phyloP scores from a whole-genome alignment of 2,888 invertebrate species.

The Caenorhabditis plicata region DNA sequence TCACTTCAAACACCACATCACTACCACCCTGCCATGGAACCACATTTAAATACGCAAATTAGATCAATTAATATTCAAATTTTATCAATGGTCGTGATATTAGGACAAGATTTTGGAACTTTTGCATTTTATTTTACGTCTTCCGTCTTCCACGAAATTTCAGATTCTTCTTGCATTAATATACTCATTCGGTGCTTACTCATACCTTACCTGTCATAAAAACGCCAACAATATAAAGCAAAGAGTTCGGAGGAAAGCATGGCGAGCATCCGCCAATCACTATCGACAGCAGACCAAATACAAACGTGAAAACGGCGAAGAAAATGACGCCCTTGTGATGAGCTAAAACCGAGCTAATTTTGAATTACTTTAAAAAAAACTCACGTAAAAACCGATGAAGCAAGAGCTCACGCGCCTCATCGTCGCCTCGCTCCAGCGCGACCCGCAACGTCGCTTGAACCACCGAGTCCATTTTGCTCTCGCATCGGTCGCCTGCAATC shows the following conservation, averaged over 20 bases:
- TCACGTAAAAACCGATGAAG: conserved; percentile 49
- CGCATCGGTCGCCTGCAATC: conserved; percentile 33
- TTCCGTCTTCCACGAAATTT: too few species aligned
- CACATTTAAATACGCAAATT: too few species aligned
- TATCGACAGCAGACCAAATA: conserved; percentile 42
- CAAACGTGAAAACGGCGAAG: conserved; percentile 50
- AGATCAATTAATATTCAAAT: too few species aligned
- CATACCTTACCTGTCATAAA: conserved; percentile 53
- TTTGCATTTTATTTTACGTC: too few species aligned
- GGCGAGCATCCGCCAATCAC: conserved; percentile 49
- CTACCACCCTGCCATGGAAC: too few species aligned
- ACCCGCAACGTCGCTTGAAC: conserved; percentile 28
- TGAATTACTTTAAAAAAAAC: conserved; percentile 1
- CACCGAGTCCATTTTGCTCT: conserved; percentile 43
- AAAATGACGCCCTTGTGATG: conserved; percentile 54
- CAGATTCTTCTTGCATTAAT: too few species aligned
- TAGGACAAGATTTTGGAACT: too few species aligned
- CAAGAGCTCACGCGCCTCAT: conserved; percentile 29
- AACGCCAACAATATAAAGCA: conserved; percentile 48
- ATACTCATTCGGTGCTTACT: too few species aligned
- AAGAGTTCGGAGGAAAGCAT: conserved; percentile 51
- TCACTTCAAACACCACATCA: too few species aligned
- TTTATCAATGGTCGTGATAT: too few species aligned
- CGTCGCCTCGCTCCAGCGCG: conserved; percentile 39
- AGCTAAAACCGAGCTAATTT: conserved; percentile 28